phyloP scores from a whole-genome alignment of 2,888 invertebrate genomes.

The Cosmia trapezina region DNA sequence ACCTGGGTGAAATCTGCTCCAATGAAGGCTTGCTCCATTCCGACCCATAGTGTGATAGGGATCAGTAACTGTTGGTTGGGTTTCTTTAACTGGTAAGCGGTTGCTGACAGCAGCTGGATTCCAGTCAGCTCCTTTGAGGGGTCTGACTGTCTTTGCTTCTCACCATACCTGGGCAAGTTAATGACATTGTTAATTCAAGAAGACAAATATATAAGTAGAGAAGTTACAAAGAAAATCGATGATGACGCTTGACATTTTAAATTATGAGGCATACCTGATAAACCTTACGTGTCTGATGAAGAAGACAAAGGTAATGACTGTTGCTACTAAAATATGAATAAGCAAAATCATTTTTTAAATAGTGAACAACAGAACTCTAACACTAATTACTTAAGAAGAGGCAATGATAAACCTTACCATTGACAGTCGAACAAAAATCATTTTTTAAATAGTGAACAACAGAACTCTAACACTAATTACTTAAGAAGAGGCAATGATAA shows the following conservation, averaged over 20 bases:
- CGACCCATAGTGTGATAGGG: conserved; percentile 98
- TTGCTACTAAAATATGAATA: background rate
- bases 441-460: background rate
- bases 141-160: conserved; percentile 94
- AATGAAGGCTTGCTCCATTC: conserved; percentile 99
- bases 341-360: conserved; percentile 4
- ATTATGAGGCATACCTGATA: background rate
- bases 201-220: background rate
- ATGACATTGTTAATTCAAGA: background rate
- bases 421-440: background rate
- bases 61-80: conserved; percentile 98
- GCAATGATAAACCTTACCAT: conserved; percentile 20
- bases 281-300: no score
- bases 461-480: conserved; percentile 6
- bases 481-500: conserved; percentile 26
- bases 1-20: conserved; percentile 97
- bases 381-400: conserved; percentile 4
- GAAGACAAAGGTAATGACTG: background rate
- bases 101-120: conserved; percentile 95
- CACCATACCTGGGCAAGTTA: conserved; percentile 93
- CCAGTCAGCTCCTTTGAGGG: conserved; percentile 94
- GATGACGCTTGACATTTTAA: background rate
- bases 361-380: background rate
- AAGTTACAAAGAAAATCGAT: background rate
- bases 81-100: conserved; percentile 97